These are phyloP conservation scores for Pygocentrus nattereri DNA, from an alignment of 2,797 vertebrate genomes.

Conservation along the genomic window DNA sequence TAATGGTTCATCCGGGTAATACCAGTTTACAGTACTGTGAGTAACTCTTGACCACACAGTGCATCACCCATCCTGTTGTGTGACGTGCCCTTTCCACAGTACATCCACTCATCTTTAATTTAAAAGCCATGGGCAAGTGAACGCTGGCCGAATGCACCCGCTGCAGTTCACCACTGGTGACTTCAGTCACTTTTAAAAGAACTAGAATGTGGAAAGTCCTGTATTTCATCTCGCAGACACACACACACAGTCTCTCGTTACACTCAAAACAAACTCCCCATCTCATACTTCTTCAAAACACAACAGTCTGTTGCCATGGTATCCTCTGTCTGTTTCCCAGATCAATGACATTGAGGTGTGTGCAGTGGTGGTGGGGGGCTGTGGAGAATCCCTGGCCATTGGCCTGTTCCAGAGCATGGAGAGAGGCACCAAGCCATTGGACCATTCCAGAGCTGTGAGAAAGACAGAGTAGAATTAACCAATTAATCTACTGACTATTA, in stretches of 20 bases:
- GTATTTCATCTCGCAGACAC: conserved; percentile 15
- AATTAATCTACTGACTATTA: background rate
- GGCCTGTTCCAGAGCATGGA: conserved; percentile 1
- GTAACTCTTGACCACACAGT: background rate
- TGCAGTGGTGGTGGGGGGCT: background rate
- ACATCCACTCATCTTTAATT: background rate
- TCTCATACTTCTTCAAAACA: conserved; percentile 32
- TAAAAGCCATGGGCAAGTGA: background rate
- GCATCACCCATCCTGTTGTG: background rate
- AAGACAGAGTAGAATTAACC: background rate
- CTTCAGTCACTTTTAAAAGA: conserved; percentile 18
- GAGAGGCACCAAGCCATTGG: background rate
- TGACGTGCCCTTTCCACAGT: background rate
- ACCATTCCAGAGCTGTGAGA: background rate
- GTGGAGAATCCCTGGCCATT: conserved; percentile 7
- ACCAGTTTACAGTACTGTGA: background rate
- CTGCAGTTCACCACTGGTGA: conserved; percentile 7
- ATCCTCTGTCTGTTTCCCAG: conserved; percentile 14
- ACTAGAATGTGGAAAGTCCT: conserved; percentile 29
- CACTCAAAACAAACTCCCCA: conserved; percentile 27
- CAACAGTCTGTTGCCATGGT: conserved; percentile 35
- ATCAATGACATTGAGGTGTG: conserved; percentile 8
- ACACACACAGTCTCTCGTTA: conserved; percentile 20
- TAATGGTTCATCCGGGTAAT: background rate
- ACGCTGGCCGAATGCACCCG: background rate